phyloP scores from a whole-genome alignment of 2,797 vertebrate genomes.

The Dermochelys coriacea region DNA sequence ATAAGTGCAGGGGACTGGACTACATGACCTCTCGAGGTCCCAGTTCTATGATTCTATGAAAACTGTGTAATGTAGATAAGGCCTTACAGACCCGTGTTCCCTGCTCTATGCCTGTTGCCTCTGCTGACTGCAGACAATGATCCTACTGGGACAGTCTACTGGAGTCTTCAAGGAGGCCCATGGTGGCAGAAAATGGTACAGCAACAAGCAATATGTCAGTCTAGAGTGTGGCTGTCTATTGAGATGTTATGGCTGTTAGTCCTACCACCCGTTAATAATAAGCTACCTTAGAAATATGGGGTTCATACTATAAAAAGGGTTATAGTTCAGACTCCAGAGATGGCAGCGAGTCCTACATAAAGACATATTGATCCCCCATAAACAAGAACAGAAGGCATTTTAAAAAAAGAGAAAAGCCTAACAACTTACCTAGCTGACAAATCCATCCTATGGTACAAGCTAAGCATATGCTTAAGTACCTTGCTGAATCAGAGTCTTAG shows the following conservation, averaged over 20 bases:
- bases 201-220: neutral
- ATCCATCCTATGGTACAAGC: neutral
- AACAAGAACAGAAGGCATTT: neutral
- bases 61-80: too few relatives aligned
- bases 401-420: neutral
- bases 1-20: too few relatives aligned
- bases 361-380: neutral
- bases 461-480: neutral
- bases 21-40: too few relatives aligned
- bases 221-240: neutral
- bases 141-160: neutral
- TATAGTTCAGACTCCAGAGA: neutral
- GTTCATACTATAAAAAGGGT: neutral
- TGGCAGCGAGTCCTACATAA: neutral
- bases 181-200: neutral
- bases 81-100: neutral
- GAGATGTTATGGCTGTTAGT: neutral
- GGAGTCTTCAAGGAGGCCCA: neutral
- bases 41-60: too few relatives aligned
- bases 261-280: neutral
- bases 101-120: neutral
- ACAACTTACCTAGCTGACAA: neutral
- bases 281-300: neutral
- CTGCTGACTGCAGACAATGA: neutral
- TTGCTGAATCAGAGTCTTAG: neutral